phyloP scores from a whole-genome alignment of 2,888 invertebrate genomes.

The Aphidius colemani region DNA sequence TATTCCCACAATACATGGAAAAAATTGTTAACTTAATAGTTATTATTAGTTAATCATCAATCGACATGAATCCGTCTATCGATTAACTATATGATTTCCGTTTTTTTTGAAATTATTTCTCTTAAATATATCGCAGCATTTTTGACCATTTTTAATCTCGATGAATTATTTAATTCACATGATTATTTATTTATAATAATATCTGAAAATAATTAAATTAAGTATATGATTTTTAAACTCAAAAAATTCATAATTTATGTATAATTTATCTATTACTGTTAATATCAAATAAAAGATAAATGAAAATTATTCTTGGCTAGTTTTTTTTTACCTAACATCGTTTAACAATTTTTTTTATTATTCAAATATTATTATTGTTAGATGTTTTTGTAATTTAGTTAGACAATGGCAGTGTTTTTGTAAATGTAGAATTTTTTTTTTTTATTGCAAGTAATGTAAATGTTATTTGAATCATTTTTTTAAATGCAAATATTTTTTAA shows the following conservation, averaged over 20 bases:
- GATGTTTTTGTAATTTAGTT: conserved; percentile 38
- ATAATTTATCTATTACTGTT: too few species aligned
- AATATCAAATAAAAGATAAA: not conserved
- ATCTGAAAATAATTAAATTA: too few species aligned
- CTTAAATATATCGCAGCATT: too few species aligned
- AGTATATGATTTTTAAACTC: too few species aligned
- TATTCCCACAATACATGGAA: conserved; percentile 42
- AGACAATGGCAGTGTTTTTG: conserved; percentile 56
- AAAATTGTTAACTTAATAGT: conserved; percentile 44
- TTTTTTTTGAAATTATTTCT: too few species aligned
- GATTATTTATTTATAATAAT: too few species aligned
- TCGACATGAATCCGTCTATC: not conserved
- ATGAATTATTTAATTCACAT: too few species aligned
- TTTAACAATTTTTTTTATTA: too few species aligned
- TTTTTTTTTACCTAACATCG: too few species aligned
- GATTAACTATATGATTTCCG: too few species aligned
- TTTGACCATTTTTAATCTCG: too few species aligned
- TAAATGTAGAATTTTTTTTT: conserved; percentile 45
- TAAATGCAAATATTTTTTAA: not conserved
- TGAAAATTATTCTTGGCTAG: not conserved
- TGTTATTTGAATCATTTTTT: not conserved
- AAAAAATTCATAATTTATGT: too few species aligned
- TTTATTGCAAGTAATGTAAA: conserved; percentile 41
- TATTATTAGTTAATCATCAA: conserved; percentile 24
- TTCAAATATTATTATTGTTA: not conserved